Conservation (phyloP, 2,888 invertebrate genomes). For the Ectobius pallidus region DNA sequence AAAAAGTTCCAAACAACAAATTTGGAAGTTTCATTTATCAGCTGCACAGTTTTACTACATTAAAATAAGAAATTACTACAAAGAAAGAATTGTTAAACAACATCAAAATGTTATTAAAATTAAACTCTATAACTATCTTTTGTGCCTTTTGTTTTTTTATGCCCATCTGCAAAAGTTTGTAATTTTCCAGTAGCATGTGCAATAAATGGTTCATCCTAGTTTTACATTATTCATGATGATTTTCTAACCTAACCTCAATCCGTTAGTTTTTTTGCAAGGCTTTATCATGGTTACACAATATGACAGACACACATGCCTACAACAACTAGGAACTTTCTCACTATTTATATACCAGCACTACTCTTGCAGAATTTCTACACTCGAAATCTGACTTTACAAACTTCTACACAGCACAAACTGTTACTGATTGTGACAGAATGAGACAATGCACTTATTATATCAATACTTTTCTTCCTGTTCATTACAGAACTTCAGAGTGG, state of each 20-base stretch:
- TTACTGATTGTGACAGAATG: not conserved
- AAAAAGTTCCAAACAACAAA: too few species aligned
- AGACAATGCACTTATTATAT: conserved; percentile 1
- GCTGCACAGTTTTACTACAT: not conserved
- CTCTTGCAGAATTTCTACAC: not conserved
- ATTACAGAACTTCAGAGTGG: too few species aligned
- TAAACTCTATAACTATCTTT: not conserved
- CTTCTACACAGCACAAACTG: not conserved
- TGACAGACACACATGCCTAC: not conserved
- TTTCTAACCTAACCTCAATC: too few species aligned
- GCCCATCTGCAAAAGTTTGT: too few species aligned
- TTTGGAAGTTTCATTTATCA: too few species aligned
- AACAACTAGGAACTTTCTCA: conserved; percentile 6
- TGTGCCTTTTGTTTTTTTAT: not conserved
- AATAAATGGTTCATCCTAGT: not conserved
- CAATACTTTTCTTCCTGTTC: not conserved
- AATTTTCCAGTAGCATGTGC: not conserved
- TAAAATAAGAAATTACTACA: not conserved
- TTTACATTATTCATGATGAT: not conserved
- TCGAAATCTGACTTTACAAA: not conserved
- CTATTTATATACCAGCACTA: not conserved
- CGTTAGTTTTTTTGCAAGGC: too few species aligned
- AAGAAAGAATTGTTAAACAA: not conserved
- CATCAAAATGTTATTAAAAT: conserved; percentile 7
- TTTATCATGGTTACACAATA: not conserved